A percentile compares a stretch with the other conserved stretches of the same genome.
phyloP scores from a whole-genome alignment of 2,113 vertebrate genomes.

The Furnarius figulus region DNA sequence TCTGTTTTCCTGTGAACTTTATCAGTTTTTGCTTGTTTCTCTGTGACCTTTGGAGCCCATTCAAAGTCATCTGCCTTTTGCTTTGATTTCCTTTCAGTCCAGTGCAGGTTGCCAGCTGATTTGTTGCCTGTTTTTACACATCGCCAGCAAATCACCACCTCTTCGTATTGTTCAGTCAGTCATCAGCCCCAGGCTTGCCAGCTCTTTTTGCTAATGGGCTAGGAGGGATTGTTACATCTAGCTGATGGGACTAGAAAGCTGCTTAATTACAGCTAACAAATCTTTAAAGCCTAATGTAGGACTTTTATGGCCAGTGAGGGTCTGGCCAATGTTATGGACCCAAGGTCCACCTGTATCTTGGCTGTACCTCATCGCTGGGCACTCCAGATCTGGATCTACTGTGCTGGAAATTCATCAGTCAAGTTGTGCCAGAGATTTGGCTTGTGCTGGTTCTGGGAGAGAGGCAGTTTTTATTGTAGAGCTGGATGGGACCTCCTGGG shows the following conservation, averaged over 20 bases:
- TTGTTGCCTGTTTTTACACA: conserved; percentile 56
- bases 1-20: conserved; percentile 48
- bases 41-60: conserved; percentile 45
- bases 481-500: background rate
- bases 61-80: conserved; percentile 59
- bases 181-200: conserved; percentile 46
- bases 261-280: conserved; percentile 34
- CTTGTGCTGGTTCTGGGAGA: background rate
- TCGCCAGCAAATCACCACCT: conserved; percentile 55
- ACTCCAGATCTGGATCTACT: background rate
- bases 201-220: conserved; percentile 48
- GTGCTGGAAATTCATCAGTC: background rate
- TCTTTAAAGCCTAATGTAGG: conserved; percentile 8
- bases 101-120: conserved; percentile 28
- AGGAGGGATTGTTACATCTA: conserved; percentile 20
- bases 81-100: conserved; percentile 44
- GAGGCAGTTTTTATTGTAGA: background rate
- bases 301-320: background rate
- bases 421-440: background rate
- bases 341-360: background rate
- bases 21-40: conserved; percentile 47
- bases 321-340: background rate
- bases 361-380: background rate
- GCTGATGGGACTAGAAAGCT: background rate
- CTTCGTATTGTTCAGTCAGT: conserved; percentile 60